Percentiles rank a stretch among this genome's conserved stretches.
Conservation (phyloP, 2,888 invertebrate genomes). For the Lamellibrachia columna region DNA sequence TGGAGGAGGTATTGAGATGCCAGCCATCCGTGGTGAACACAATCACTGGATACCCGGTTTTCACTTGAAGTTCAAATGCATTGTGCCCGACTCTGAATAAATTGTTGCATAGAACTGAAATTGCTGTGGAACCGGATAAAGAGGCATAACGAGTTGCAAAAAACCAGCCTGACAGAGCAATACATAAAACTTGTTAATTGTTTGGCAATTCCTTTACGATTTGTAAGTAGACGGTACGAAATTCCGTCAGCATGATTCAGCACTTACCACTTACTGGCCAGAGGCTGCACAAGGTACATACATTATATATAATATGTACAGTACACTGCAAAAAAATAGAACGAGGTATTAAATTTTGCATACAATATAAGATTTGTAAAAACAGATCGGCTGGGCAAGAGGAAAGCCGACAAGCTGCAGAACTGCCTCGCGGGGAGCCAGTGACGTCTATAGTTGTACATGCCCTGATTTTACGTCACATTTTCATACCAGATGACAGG, state of each 20-base stretch:
- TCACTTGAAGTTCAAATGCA: constrained; percentile 1
- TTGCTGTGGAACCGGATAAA: neutral
- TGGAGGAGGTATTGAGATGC: neutral
- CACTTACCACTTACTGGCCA: neutral
- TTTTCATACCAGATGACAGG: neutral
- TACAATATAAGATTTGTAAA: neutral
- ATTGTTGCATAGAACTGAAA: neutral
- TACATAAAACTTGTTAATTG: neutral
- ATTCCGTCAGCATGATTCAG: neutral
- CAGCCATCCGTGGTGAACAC: neutral
- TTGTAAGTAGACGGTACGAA: constrained; percentile 3
- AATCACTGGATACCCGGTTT: neutral
- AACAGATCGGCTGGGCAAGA: neutral
- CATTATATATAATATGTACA: neutral
- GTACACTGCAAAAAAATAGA: constrained; percentile 7
- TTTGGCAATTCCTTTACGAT: constrained; percentile 2
- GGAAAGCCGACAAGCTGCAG: neutral
- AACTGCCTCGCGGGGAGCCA: neutral
- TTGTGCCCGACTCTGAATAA: neutral
- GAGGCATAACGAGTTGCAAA: constrained; percentile 3
- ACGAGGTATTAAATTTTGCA: constrained; percentile 16
- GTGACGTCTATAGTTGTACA: neutral
- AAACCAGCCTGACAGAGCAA: neutral
- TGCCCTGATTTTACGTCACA: neutral
- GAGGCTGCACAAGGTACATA: neutral